Evolutionary conservation across 1,140 invertebrate species (phyloP), one percentile per base, ranked within the genome.

Genomic region (Drosophila micromelanica): DNA sequence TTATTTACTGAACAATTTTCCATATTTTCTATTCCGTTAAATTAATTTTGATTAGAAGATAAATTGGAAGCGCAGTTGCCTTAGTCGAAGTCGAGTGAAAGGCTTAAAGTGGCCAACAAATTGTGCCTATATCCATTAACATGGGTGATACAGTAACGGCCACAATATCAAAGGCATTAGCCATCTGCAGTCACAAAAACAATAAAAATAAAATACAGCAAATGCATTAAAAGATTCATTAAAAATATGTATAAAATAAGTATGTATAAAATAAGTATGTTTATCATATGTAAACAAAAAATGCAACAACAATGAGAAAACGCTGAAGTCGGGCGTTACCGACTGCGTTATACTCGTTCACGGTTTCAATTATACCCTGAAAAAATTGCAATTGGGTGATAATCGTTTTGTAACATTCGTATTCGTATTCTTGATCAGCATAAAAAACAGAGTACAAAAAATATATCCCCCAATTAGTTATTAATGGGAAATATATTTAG

Each of bases 111-210:
- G 38, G 62, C 27, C 37, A 38, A 42, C 48, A 52, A 59, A 54
- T 52, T 57, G 51, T 63, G 48, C 32, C 61, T 15, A 70, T 73
- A 52, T 42, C 54, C 46, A 77, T 76, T 67, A 49, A 43, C 54
- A 45, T 63, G 68, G 45, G 68, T 73, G 73, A 80, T 77, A 77
- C 77, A 77, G 63, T 69, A 69, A 59, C 73, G 51, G 30, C 45
- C 37, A 51, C 62, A 65, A 62, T 42, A 56, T 42, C 32, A 8
- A 43, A 65, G 46, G 38, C 54, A 52, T 59, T 59, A 59, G 69
- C 46, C 49, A 35, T 35, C 8, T 65, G 51, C 62, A 55, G 48
- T 17, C 43, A 35, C 61, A 35, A 69, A 74, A 12, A 67, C 30
- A 46, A 13, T 37, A 42, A 15, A 51, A 55, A 64, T 46, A 45